A percentile compares a stretch with the other conserved stretches of the same genome.
Conservation (phyloP, 2,113 vertebrate species). For the Ptychochromis oligacanthus region DNA sequence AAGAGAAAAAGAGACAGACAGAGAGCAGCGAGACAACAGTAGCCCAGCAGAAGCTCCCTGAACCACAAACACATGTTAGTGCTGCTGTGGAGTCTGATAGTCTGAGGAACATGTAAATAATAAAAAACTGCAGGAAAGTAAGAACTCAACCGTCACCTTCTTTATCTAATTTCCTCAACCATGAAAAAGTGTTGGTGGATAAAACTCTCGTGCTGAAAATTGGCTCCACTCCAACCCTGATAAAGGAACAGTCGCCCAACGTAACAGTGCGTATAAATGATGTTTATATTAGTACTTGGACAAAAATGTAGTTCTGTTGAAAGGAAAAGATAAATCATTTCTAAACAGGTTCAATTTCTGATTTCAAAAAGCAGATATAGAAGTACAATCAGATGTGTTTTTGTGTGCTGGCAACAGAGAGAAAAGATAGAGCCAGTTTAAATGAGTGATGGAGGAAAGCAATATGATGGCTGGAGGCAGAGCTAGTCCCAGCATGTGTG, state of each 20-base stretch:
- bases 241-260: background rate
- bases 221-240: fast-evolving
- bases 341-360: no score
- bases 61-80: background rate
- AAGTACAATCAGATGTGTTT: background rate
- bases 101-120: background rate
- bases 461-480: conserved; percentile 38
- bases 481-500: conserved; percentile 49
- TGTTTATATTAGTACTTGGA: no score
- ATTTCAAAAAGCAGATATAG: background rate
- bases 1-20: background rate
- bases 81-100: background rate
- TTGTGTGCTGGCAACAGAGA: background rate
- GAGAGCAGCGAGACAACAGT: background rate
- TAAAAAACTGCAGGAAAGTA: background rate
- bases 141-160: background rate
- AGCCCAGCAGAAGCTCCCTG: background rate
- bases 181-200: background rate
- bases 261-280: background rate
- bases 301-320: background rate
- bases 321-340: background rate
- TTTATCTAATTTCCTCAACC: background rate
- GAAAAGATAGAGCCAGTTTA: background rate
- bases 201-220: background rate
- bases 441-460: background rate